Evolutionary conservation across 2,888 invertebrate genomes (phyloP), one percentile per base, ranked within the genome.

Genomic region (Calliopum simillimum): DNA sequence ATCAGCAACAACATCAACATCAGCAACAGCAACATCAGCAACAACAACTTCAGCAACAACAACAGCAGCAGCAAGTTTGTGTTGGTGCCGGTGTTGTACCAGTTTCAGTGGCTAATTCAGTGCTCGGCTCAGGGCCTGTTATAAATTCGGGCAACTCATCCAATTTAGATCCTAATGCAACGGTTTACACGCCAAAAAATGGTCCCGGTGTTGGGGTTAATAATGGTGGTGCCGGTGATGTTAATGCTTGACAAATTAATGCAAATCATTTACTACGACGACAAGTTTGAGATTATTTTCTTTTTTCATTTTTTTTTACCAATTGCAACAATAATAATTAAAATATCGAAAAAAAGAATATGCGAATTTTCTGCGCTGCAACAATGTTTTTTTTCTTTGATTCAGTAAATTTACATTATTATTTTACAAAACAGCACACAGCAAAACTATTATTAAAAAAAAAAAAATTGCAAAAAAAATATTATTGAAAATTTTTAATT

Each of bases 111-210:
- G 80, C 81, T 11, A 77, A 78, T 56, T 78, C 83, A 4, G 74
- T 80, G 4, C 79, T 81, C 62, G 79, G 79, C 58, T 56, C 74
- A 51, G 76, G 71, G 75, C 76, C 59, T 71, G 69, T 71, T 6
- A 75, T 76, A 16, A 77, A 75, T 23, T 73, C 75, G 6, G 80
- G 80, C n/a, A 33, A 33, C 33, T 70, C 76, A 21, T 86, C 86
- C 11, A 90, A 89, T 80, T 90, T 97, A 73, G 97, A 97, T 88
- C 97, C 97, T 70, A 95, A 96, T 88, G 97, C 97, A 75, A 92
- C 93, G 75, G 94, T 94, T 77, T 97, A 97, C 88, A 96, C 95
- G 76, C 97, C 97, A 74, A 95, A 95, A 83, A 87, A 88, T 78
- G 89, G 90, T 74, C 87, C 89, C 4, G 71, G 68, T 3, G 67